Base-by-base conservation (phyloP, 2,888 invertebrate genomes). In the Sesia apiformis region DNA sequence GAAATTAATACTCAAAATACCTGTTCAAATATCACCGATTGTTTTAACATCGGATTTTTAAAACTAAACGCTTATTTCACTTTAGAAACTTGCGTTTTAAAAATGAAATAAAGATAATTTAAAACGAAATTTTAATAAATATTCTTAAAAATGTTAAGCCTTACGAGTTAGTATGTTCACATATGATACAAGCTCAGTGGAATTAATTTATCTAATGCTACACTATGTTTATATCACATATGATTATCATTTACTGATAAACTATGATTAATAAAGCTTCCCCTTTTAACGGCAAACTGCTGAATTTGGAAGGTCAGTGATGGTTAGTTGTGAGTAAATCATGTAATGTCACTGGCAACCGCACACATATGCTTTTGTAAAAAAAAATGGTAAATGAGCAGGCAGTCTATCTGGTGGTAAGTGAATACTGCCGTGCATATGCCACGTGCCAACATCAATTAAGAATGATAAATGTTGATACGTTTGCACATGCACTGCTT, bases 211-310 rank as follows among this genome's bases (percentile, higher is more conserved):
- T 76, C 81, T 81, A 81, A 55, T 66, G 61, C 78, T 81, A 82
- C 46, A 73, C 76, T 85, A 87, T 64, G 56, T 74, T 77, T 87
- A 88, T 88, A 88, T 88, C 88, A 88, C 88, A 88, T 81, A 81
- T 81, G 78, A 83, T 78, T 81, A 85, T 82, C 84, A 84, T 84
- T 78, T 75, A 79, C 72, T 77, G 76, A 82, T 78, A 78, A 75
- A 78, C 70, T 76, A 74, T 67, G 65, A 70, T 74, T 63, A 77
- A 79, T 84, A 80, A 81, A 82, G 77, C 79, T 81, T 76, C 62
- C 64, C 58, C 69, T 65, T 66, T 63, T 71, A 46, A 63, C 67
- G 70, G 77, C 74, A 76, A 81, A 79, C 78, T 76, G 73, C 76
- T 69, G 68, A 74, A 65, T 69, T 65, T 71, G 70, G 74, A 72